A percentile compares a stretch with the other conserved stretches of the same genome.
Conservation (phyloP, 1,140 invertebrate species). For the Cephus cinctus region DNA sequence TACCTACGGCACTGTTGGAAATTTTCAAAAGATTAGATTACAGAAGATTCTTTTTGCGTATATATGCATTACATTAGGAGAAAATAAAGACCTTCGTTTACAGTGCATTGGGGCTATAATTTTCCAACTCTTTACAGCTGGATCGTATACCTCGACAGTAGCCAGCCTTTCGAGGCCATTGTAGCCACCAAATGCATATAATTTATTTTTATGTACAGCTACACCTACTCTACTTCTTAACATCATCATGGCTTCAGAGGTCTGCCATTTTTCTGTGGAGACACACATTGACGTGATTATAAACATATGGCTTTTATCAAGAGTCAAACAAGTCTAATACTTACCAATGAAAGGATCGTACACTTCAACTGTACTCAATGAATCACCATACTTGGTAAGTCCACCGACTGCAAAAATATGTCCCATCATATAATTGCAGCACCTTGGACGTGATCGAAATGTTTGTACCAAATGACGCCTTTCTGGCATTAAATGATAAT, state of each 20-base stretch:
- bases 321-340: not conserved
- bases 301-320: not conserved
- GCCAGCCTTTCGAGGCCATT: constrained; percentile 80
- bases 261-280: constrained; percentile 66
- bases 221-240: constrained; percentile 78
- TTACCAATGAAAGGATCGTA: constrained; percentile 69
- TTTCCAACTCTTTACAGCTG: constrained; percentile 71
- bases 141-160: constrained; percentile 88
- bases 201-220: constrained; percentile 72
- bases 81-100: constrained; percentile 67
- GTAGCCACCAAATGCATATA: constrained; percentile 77
- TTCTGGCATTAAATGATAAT: constrained; percentile 85
- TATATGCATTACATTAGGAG: not conserved
- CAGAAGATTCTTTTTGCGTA: not conserved
- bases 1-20: constrained; percentile 73
- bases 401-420: constrained; percentile 89
- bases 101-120: constrained; percentile 80
- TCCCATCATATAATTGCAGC: constrained; percentile 73
- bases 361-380: constrained; percentile 83
- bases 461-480: constrained; percentile 72
- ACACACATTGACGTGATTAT: not conserved
- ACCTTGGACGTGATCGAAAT: constrained; percentile 73
- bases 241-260: constrained; percentile 84
- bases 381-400: constrained; percentile 82
- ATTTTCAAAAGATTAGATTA: not conserved